phyloP scores from a whole-genome alignment of 1,140 invertebrate genomes.

The Himalopsyche phryganea region DNA sequence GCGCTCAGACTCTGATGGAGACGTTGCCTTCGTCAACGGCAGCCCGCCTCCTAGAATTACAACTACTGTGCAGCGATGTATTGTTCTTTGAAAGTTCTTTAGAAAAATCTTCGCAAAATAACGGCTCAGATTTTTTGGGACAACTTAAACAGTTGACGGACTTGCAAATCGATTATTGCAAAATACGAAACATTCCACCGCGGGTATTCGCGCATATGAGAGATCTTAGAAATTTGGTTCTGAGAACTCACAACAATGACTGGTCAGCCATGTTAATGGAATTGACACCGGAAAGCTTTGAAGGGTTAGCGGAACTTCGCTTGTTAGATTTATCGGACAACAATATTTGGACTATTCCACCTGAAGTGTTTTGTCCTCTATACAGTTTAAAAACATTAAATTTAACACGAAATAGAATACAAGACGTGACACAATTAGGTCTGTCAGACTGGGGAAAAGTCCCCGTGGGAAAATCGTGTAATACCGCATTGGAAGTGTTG shows the following conservation, averaged over 20 bases:
- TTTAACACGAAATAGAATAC: constrained; percentile 73
- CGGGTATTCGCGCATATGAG: constrained; percentile 63
- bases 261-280: constrained; percentile 77
- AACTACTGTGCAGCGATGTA: constrained; percentile 75
- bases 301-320: constrained; percentile 64
- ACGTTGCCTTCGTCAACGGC: constrained; percentile 56
- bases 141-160: constrained; percentile 62
- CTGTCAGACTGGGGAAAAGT: constrained; percentile 61
- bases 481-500: constrained; percentile 62
- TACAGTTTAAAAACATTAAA: constrained; percentile 68
- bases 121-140: constrained; percentile 53
- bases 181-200: constrained; percentile 69
- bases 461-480: constrained; percentile 56
- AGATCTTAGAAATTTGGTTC: constrained; percentile 63
- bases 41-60: constrained; percentile 62
- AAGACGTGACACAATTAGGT: constrained; percentile 68
- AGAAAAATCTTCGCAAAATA: constrained; percentile 39
- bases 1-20: constrained; percentile 56
- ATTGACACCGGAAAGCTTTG: constrained; percentile 66
- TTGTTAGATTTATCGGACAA: constrained; percentile 73
- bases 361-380: constrained; percentile 71
- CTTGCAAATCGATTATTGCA: constrained; percentile 73
- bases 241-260: constrained; percentile 75
- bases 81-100: constrained; percentile 75
- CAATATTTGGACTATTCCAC: constrained; percentile 74